Evolutionary conservation across 2,888 invertebrate species (phyloP).

Genomic region (Tholera decimalis): DNA sequence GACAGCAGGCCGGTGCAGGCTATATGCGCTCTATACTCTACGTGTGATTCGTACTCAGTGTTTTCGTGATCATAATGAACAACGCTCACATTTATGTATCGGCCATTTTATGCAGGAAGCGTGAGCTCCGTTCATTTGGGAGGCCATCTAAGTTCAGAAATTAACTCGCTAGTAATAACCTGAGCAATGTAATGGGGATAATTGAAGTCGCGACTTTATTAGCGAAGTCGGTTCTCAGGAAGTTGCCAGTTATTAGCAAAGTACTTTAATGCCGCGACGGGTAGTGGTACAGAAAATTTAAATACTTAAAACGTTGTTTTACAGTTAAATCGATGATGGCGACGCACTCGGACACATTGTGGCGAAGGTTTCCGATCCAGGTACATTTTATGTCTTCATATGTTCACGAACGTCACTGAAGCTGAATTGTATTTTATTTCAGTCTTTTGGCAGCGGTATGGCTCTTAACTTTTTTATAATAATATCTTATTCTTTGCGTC

Average conservation of each 20-base stretch:
- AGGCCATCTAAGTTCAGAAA: conserved; percentile 42
- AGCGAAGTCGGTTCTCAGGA: conserved; percentile 13
- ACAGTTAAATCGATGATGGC: conserved; percentile 14
- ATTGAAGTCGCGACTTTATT: conserved; percentile 38
- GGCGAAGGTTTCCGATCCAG: neutral
- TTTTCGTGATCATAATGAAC: conserved; percentile 7
- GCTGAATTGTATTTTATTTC: conserved; percentile 13
- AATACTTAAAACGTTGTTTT: conserved; percentile 15
- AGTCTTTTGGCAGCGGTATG: conserved; percentile 25
- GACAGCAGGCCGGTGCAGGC: no score
- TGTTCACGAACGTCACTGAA: conserved; percentile 5
- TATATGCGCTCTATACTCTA: neutral
- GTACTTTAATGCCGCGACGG: neutral
- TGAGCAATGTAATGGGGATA: conserved; percentile 41
- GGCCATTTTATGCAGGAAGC: conserved; percentile 15
- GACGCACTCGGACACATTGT: neutral
- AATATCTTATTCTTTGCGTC: conserved; percentile 16
- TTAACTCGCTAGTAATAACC: conserved; percentile 49
- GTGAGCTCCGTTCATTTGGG: conserved; percentile 31
- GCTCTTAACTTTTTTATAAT: conserved; percentile 5
- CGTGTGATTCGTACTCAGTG: conserved; percentile 1
- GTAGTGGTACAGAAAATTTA: conserved; percentile 11
- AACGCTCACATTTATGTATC: conserved; percentile 33
- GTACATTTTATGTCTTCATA: neutral
- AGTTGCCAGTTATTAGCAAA: conserved; percentile 1